Evolutionary conservation across 2,113 vertebrate species (phyloP).

Genomic region (Phoenicopterus ruber): DNA sequence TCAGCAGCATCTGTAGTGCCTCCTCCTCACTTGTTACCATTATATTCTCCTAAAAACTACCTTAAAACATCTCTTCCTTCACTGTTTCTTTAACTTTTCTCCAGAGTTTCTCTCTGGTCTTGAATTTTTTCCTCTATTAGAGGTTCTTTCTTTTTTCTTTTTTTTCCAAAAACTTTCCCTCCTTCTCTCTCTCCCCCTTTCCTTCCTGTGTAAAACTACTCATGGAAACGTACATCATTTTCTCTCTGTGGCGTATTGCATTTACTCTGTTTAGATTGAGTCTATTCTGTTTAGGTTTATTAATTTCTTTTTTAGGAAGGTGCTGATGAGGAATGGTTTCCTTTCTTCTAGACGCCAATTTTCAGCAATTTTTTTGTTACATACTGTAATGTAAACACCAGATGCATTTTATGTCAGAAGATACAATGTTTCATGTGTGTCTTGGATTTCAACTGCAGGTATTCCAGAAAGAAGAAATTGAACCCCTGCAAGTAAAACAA

Average conservation of each 20-base stretch:
- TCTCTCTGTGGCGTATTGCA: not conserved
- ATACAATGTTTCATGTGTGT: not conserved
- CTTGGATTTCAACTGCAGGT: conserved; percentile 72
- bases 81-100: not conserved
- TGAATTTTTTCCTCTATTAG: not conserved
- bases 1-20: not conserved
- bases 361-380: not conserved
- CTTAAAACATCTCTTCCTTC: not conserved
- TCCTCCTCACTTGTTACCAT: not conserved
- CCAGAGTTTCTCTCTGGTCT: no score
- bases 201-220: not conserved
- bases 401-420: not conserved
- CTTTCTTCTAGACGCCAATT: not conserved
- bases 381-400: not conserved
- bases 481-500: conserved; percentile 87
- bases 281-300: not conserved
- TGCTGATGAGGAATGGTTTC: not conserved
- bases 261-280: not conserved
- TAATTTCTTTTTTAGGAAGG: not conserved
- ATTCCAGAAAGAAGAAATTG: conserved; percentile 95
- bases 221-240: not conserved
- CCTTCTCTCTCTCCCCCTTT: not conserved
- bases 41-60: not conserved
- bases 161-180: accelerated
- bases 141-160: not conserved